These are phyloP conservation scores for Escarpia spicata DNA, from an alignment of 2,888 invertebrate species.

Conservation along the genomic window DNA sequence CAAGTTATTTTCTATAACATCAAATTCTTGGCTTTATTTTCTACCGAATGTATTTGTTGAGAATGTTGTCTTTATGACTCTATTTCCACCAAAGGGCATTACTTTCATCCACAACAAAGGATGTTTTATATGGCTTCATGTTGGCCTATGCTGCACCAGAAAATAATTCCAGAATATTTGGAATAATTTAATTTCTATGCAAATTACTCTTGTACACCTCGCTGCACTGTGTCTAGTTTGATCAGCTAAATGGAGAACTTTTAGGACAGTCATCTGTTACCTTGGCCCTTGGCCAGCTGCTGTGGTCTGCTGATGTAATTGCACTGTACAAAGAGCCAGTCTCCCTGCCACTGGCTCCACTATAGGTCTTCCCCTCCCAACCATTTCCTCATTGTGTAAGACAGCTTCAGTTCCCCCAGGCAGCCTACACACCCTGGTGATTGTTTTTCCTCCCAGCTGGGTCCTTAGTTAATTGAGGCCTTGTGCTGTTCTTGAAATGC, in stretches of 20 bases:
- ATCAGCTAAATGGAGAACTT: neutral
- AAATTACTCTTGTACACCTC: neutral
- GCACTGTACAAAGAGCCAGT: neutral
- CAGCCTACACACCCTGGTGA: neutral
- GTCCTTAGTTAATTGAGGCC: neutral
- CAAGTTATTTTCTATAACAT: neutral
- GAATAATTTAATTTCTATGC: neutral
- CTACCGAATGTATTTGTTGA: neutral
- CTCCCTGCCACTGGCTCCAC: neutral
- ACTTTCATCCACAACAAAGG: neutral
- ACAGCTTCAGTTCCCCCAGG: neutral
- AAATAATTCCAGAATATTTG: neutral
- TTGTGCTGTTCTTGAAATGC: neutral
- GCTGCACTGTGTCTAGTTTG: neutral
- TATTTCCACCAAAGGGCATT: neutral
- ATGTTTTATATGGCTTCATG: neutral
- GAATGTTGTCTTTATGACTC: neutral
- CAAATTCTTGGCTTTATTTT: neutral
- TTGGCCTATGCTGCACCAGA: neutral
- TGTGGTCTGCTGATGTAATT: neutral
- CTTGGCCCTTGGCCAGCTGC: neutral
- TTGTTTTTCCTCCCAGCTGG: neutral
- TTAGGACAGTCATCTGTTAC: neutral
- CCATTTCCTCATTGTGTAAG: conserved; percentile 6
- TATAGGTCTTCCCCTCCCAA: neutral